Conservation (phyloP, 2,113 vertebrate genomes). For the Tragelaphus imberbis region DNA sequence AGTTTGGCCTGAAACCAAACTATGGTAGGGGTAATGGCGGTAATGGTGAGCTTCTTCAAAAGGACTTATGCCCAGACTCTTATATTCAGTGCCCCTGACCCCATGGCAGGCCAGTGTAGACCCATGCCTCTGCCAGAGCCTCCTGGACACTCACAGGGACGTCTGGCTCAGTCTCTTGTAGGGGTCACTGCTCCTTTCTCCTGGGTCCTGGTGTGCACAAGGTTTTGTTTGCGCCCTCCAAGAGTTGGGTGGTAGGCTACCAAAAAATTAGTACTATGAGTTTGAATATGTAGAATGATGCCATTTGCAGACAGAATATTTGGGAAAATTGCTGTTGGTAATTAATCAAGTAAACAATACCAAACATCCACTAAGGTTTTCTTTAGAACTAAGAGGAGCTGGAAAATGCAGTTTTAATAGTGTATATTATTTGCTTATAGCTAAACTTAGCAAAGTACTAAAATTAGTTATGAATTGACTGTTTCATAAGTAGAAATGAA, state of each 20-base stretch:
- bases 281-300: neutral
- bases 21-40: neutral
- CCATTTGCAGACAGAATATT: neutral
- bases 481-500: neutral
- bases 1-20: neutral
- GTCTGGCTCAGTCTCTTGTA: neutral
- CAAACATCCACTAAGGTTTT: neutral
- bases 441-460: neutral
- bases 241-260: neutral
- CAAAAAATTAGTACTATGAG: neutral
- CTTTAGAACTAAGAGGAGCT: neutral
- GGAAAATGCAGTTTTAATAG: neutral
- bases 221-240: neutral
- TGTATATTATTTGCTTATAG: neutral
- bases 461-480: neutral
- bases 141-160: neutral
- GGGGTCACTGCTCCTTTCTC: neutral
- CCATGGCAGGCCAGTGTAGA: neutral
- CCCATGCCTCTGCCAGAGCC: neutral
- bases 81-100: neutral
- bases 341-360: neutral
- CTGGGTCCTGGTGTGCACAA: neutral
- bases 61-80: neutral
- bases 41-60: neutral
- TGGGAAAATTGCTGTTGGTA: neutral